Percentiles rank a stretch among this genome's conserved stretches.
Conservation (phyloP, 2,888 invertebrate genomes). For the Machimus rusticus region DNA sequence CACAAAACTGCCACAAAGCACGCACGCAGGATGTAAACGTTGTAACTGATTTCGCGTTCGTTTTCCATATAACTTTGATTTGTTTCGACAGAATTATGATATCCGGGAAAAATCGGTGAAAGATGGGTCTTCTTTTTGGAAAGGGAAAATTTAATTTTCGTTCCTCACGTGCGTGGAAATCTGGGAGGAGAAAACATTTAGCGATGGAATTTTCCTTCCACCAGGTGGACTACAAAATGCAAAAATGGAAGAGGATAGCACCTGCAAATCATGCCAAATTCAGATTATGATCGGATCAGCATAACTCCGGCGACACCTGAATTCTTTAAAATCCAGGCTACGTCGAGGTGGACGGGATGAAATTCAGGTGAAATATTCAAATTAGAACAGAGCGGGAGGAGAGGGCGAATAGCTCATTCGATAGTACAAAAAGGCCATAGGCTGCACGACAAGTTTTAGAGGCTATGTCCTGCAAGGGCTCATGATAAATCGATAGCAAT, state of each 20-base stretch:
- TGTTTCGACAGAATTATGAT: constrained; percentile 18
- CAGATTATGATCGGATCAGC: not conserved
- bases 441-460: not conserved
- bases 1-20: constrained; percentile 23
- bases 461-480: not conserved
- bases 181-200: not conserved
- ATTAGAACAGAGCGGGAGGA: not conserved
- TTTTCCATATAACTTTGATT: constrained; percentile 15
- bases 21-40: not conserved
- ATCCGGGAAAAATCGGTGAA: not conserved
- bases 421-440: not conserved
- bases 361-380: not conserved
- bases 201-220: not conserved
- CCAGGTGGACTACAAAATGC: not conserved
- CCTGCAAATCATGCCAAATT: not conserved
- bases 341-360: not conserved
- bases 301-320: not conserved
- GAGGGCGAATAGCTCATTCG: not conserved
- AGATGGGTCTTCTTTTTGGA: not conserved
- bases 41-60: not conserved
- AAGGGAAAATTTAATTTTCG: not conserved
- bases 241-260: not conserved
- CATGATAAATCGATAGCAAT: not conserved
- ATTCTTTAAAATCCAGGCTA: not conserved
- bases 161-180: not conserved